These are phyloP conservation scores for Gorsachius magnificus DNA, from an alignment of 2,797 vertebrate genomes.

Conservation along the genomic window DNA sequence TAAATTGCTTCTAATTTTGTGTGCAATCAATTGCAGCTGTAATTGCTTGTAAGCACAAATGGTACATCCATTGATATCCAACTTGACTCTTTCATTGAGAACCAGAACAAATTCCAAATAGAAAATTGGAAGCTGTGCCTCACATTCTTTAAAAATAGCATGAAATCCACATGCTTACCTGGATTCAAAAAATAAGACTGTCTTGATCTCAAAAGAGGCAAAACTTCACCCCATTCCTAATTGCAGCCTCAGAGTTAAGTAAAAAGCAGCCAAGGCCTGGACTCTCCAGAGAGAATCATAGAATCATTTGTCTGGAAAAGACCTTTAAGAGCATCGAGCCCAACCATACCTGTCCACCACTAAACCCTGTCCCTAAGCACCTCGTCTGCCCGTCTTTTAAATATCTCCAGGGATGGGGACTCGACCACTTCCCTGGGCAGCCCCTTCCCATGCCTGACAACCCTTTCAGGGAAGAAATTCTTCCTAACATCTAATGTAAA, in stretches of 20 bases:
- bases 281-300: neutral
- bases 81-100: neutral
- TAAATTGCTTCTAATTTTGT: slow-evolving; percentile 5
- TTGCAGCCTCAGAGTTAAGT: neutral
- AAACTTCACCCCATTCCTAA: neutral
- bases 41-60: slow-evolving; percentile 4
- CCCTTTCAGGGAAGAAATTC: no score
- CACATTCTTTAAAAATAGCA: neutral
- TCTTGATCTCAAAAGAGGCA: neutral
- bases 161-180: neutral
- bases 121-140: neutral
- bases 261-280: neutral
- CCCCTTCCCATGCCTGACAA: no score
- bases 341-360: no score
- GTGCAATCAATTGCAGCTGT: neutral
- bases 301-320: no score
- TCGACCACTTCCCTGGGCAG: no score
- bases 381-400: no score
- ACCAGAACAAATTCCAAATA: neutral
- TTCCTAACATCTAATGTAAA: no score
- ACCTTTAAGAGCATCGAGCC: no score
- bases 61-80: neutral
- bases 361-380: no score
- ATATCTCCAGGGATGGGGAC: no score
- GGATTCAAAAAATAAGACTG: neutral